Base-by-base conservation (phyloP, 2,888 invertebrate genomes). In the Tipula confusa region DNA sequence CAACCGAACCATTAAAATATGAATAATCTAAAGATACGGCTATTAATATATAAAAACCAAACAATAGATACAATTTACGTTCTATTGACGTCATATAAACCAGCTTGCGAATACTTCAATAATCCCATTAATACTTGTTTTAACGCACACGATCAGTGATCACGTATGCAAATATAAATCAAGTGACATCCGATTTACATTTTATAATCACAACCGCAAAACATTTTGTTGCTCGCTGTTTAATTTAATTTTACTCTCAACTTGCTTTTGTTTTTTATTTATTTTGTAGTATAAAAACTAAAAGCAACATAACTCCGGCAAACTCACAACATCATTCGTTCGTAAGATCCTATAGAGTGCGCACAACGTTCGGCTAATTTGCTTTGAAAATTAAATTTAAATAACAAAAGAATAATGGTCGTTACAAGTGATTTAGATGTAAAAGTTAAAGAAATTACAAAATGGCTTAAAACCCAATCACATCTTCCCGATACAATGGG, bases 401-500 rank as follows among this genome's bases (percentile, higher is more conserved):
- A 43, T 31, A 31, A 24, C n/a, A n/a, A n/a, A n/a, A n/a, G n/a
- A n/a, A n/a, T 24, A 64, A 64, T 64, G 64, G 64, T 64, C 6
- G 24, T 64, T 64, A 64, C 64, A 64, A 24, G 64, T 64, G 64
- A 64, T 64, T 24, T 64, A 64, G 64, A 64, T 24, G 24, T 64
- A 3, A 64, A 64, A 64, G 64, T 24, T 3, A 64, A 64, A 24
- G 64, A 64, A 24, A 64, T 64, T 2, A 11, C 24, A 87, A 90
- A 91, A 84, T 93, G 93, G 93, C 89, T 94, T 6, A 87, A 87
- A 85, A 92, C 91, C 85, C 93, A 94, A 86, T 91, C 92, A 0
- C 93, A 94, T 88, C 89, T 94, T 82, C 94, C 94, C 0, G 91
- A 93, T 86, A 91, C 92, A 86, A 92, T 94, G 84, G 92, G 94